phyloP scores from a whole-genome alignment of 2,888 invertebrate genomes.

The Tenodera sinensis region DNA sequence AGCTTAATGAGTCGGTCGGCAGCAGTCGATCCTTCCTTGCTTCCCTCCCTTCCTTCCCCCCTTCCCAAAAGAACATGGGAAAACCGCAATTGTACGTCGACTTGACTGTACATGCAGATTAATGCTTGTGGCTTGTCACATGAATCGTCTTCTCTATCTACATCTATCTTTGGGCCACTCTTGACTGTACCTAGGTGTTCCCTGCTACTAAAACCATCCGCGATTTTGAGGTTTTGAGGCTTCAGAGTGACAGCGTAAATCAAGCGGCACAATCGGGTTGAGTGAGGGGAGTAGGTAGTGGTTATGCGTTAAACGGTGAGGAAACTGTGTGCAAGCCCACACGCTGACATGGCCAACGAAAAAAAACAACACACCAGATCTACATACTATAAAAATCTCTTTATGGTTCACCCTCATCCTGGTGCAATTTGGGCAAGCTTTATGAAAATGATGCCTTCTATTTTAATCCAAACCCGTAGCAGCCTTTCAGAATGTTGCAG shows the following conservation, averaged over 20 bases:
- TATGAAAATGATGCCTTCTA: too few species aligned
- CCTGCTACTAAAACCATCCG: background rate
- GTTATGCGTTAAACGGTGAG: background rate
- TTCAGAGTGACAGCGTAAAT: background rate
- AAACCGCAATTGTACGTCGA: background rate
- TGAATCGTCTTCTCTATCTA: background rate
- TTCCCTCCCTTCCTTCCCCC: background rate
- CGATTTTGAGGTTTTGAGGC: background rate
- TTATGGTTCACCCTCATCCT: too few species aligned
- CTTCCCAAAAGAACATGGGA: background rate
- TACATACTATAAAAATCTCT: too few species aligned
- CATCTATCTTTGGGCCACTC: background rate
- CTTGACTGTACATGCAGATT: background rate
- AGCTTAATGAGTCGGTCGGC: background rate
- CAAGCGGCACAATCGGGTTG: background rate
- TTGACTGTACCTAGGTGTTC: background rate
- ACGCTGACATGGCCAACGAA: background rate
- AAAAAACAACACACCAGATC: background rate
- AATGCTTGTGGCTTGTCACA: constrained; percentile 1
- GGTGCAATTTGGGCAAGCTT: too few species aligned
- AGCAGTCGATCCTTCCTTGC: background rate
- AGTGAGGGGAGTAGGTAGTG: background rate
- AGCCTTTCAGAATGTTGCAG: too few species aligned
- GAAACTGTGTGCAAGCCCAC: background rate
- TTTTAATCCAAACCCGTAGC: too few species aligned